Evolutionary conservation across 2,888 invertebrate genomes (phyloP), one percentile per base, ranked within the genome.

Genomic region (Lasioglossum lativentre): DNA sequence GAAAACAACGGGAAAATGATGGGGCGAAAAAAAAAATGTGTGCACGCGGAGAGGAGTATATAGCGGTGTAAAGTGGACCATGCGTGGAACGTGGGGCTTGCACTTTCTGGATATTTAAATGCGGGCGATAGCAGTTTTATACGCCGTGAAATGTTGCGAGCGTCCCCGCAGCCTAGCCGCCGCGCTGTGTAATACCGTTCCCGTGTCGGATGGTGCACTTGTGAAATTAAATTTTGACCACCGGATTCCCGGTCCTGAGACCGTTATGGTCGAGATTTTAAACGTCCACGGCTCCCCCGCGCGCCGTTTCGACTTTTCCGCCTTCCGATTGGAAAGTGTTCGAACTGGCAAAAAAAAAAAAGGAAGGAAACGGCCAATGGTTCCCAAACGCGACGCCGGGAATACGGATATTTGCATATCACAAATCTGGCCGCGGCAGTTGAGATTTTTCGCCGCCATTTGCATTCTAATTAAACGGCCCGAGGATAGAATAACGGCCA

Each of bases 51-150:
- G 8, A 4, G 70, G 19, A 8, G 12, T 23, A 2, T 45, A 47
- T n/a, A 52, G n/a, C 14, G 45, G 42, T 56, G 73, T n/a, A 71
- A 52, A 81, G 68, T 47, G 56, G 30, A 72, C 34, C 45, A 16
- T 27, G 72, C 47, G 14, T n/a, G 5, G 2, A 3, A 10, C 14
- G 52, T 14, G 66, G 1, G 4, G 30, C 23, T 27, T 42, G 66
- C 34, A 27, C 80, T 86, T 79, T 75, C 80, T 68, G 80, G 79
- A 78, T 82, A 89, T 89, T 89, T 82, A 89, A 89, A 89, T 84
- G 72, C 80, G 40, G 47, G 16, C 78, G 78, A 88, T 83, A 79
- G 83, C 85, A 82, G 75, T 78, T 88, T 89, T 86, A 83, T 89
- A 80, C 66, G 30, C 75, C 30, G 68, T 52, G 72, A 70, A 84